Conservation (phyloP, 2,797 vertebrate species). For the Acridotheres tristis region DNA sequence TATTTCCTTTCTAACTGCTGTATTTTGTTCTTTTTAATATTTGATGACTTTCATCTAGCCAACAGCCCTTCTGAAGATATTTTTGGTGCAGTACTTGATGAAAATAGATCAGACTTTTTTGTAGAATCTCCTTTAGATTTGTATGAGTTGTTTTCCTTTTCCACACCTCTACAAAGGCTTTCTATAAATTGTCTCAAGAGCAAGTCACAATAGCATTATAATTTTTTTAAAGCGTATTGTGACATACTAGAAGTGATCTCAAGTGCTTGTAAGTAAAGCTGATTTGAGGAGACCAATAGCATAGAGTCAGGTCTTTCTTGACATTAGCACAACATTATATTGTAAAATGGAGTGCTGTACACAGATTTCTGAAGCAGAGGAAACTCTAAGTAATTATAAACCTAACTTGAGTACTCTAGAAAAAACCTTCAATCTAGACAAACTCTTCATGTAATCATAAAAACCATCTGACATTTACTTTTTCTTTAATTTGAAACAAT, state of each 20-base stretch:
- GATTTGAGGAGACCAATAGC: background rate
- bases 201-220: background rate
- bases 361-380: background rate
- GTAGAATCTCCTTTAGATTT: background rate
- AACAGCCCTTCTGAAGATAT: background rate
- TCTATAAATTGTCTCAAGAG: background rate
- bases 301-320: background rate
- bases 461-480: background rate
- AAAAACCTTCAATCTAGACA: background rate
- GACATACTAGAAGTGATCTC: background rate
- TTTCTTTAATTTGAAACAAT: background rate
- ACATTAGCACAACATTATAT: background rate
- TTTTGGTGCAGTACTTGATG: background rate
- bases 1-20: background rate
- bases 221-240: background rate
- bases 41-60: constrained; percentile 2
- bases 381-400: background rate
- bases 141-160: background rate
- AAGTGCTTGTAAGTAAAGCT: background rate
- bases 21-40: constrained; percentile 19
- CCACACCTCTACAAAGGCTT: background rate
- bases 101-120: constrained; percentile 3
- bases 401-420: background rate
- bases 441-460: background rate
- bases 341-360: background rate